Evolutionary conservation across 1,140 invertebrate species (phyloP).

Genomic region (Scaptomyza hsui): DNA sequence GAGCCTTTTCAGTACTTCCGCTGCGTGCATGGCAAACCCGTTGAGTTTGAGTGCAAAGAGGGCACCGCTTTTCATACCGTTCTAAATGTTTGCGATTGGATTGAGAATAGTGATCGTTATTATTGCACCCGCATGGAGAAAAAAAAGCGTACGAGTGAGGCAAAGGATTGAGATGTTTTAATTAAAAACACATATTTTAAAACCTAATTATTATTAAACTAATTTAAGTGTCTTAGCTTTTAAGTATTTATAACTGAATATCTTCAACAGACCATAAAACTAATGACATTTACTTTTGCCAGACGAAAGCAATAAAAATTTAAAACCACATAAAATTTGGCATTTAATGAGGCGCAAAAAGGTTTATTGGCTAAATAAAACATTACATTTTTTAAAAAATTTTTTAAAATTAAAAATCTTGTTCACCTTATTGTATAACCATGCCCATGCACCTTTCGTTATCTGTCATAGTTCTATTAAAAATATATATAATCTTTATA

Average conservation of each 20-base stretch:
- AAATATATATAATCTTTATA: conserved; percentile 32
- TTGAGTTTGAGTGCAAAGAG: conserved; percentile 89
- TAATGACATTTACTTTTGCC: conserved; percentile 40
- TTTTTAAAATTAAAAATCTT: background rate
- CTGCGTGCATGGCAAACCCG: conserved; percentile 90
- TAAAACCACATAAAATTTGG: conserved; percentile 36
- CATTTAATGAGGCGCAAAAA: conserved; percentile 40
- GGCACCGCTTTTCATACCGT: conserved; percentile 90
- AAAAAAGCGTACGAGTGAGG: conserved; percentile 35
- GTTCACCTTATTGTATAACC: conserved; percentile 1
- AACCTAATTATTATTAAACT: conserved; percentile 33
- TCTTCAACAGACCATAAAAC: conserved; percentile 16
- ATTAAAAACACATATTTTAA: conserved; percentile 27
- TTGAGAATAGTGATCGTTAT: conserved; percentile 88
- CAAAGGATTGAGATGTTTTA: conserved; percentile 22
- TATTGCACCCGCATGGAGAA: conserved; percentile 74
- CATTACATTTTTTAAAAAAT: no score
- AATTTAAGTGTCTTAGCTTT: conserved; percentile 20
- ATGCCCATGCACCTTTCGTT: background rate
- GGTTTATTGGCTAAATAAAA: background rate
- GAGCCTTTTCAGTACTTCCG: conserved; percentile 88
- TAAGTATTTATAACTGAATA: conserved; percentile 38
- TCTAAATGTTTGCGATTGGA: conserved; percentile 91
- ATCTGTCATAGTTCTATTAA: conserved; percentile 30
- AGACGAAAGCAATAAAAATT: conserved; percentile 67